Conservation (phyloP, 1,140 invertebrate genomes). For the Temnothorax longispinosus region DNA sequence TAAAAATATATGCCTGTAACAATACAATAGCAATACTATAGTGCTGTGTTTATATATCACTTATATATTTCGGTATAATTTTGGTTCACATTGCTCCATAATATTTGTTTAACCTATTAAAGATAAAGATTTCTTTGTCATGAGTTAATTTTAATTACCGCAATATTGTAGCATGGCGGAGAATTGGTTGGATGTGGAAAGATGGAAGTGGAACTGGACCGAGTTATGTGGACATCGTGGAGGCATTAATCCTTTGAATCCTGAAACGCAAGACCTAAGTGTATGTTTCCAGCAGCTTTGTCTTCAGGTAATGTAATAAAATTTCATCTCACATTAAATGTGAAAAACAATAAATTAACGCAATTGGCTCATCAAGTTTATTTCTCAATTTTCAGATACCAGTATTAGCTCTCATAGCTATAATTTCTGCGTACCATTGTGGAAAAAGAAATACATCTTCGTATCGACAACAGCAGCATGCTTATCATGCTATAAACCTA, state of each 20-base stretch:
- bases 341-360: not conserved
- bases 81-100: not conserved
- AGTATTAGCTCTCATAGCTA: conserved; percentile 89
- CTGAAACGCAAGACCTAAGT: conserved; percentile 90
- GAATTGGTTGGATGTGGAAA: conserved; percentile 45
- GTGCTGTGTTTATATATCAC: not conserved
- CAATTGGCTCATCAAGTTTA: conserved; percentile 20
- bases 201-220: conserved; percentile 89
- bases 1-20: not conserved
- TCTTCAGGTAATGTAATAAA: conserved; percentile 86
- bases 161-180: conserved; percentile 64
- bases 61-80: not conserved
- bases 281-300: conserved; percentile 93
- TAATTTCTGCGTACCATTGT: conserved; percentile 91
- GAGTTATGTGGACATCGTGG: conserved; percentile 89
- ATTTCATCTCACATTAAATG: conserved; percentile 35
- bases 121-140: conserved; percentile 1
- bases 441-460: conserved; percentile 88
- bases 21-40: not conserved
- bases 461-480: conserved; percentile 85
- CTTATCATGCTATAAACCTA: conserved; percentile 87
- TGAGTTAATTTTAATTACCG: not conserved
- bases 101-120: conserved; percentile 52
- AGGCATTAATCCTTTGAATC: conserved; percentile 89
- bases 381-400: conserved; percentile 87